Base-by-base conservation (phyloP, 2,888 invertebrate species). In the Drepana falcataria region DNA sequence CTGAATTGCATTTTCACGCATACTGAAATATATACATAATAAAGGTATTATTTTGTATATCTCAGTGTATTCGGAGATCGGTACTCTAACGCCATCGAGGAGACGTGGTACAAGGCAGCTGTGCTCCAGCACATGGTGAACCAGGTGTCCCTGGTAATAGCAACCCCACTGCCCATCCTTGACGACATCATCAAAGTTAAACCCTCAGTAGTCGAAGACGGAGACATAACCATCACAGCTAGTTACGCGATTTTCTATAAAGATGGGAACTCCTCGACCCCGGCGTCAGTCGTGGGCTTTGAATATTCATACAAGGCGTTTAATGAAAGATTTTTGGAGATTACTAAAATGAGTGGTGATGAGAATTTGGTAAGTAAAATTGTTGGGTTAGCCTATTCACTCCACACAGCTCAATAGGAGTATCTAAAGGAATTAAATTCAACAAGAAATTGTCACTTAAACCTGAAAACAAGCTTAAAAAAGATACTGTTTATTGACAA, bases 81-180 rank as follows among this genome's bases (percentile, higher is more conserved):
- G 51, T 94, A 96, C 74, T 93, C 76, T 52, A 93, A 93, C 53
- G 95, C 97, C 0, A 95, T 97, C 35, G 97, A 98, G 77, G 97
- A 97, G 80, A 94, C 95, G 0, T 98, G 97, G 97, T 98, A 98
- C 78, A 95, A 96, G 78, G 95, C 96, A 60, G 97, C 98, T 0
- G 96, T 98, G 3, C 92, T 97, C 48, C 96, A 97, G 70, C 95
- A 97, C 76, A 93, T 94, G 73, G 92, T 95, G 48, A 95, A 96
- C 69, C 92, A 93, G 4, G 94, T 95, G 47, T 94, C 96, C 0
- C 93, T 96, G 69, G 96, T 96, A 0, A 95, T 95, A 69, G 94
- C 95, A 2, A 95, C 96, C 0, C 95, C 95, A 1, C 93, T 95
- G 63, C 89, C 88, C 0, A 75, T 83, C 2, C 64, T 91, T 33